Conservation (phyloP, 1,140 invertebrate genomes). For the Harpegnathos saltator region DNA sequence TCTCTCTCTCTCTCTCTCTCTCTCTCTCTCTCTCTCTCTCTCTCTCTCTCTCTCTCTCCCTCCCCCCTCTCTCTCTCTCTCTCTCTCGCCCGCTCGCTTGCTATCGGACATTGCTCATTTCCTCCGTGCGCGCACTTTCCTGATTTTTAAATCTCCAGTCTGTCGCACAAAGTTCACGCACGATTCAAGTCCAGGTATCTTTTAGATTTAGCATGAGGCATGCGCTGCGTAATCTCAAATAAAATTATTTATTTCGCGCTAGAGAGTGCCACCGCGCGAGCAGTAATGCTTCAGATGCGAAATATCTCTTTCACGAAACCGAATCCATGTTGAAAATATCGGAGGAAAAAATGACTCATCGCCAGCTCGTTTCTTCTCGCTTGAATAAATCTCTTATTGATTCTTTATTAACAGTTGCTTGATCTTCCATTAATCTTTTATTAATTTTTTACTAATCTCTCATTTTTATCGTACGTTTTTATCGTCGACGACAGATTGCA, state of each 20-base stretch:
- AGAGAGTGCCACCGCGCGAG: too few relatives aligned
- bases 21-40: constrained; percentile 15
- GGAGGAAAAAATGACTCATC: too few relatives aligned
- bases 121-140: not conserved
- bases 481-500: not conserved
- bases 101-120: constrained; percentile 20
- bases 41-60: not conserved
- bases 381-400: too few relatives aligned
- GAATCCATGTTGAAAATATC: not conserved
- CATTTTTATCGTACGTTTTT: too few relatives aligned
- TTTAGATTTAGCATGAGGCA: not conserved
- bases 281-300: too few relatives aligned
- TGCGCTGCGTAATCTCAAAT: not conserved
- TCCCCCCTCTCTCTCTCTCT: constrained; percentile 1
- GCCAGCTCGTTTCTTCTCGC: too few relatives aligned
- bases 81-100: not conserved
- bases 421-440: too few relatives aligned
- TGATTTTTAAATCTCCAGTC: not conserved
- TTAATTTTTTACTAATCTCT: too few relatives aligned
- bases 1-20: constrained; percentile 57
- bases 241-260: not conserved
- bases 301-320: too few relatives aligned
- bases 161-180: not conserved
- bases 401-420: too few relatives aligned
- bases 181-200: not conserved